phyloP scores from a whole-genome alignment of 2,888 invertebrate genomes.

The Chorisops tibialis region DNA sequence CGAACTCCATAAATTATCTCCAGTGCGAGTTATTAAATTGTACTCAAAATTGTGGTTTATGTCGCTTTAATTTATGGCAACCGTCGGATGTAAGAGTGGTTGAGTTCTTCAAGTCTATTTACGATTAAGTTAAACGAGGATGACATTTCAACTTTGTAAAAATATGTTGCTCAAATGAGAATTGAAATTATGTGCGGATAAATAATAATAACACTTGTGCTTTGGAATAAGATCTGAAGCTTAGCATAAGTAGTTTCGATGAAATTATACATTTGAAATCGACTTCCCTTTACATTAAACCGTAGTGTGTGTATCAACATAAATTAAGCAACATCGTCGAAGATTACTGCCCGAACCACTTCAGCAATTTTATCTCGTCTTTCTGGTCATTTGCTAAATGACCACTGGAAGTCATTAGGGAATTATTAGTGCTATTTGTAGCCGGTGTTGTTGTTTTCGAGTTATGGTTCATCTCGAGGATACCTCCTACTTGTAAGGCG shows the following conservation, averaged over 20 bases:
- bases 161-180: too few relatives aligned
- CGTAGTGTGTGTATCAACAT: conserved; percentile 4
- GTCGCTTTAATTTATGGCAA: conserved; percentile 24
- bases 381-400: conserved; percentile 26
- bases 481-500: background rate
- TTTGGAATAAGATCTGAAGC: too few relatives aligned
- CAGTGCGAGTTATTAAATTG: conserved; percentile 24
- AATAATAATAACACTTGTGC: too few relatives aligned
- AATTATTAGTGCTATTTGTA: conserved; percentile 22
- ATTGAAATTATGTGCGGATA: too few relatives aligned
- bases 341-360: background rate
- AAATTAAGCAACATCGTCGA: conserved; percentile 14
- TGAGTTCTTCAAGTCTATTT: too few relatives aligned
- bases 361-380: conserved; percentile 23
- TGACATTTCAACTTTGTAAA: too few relatives aligned
- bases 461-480: conserved; percentile 4
- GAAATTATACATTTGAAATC: too few relatives aligned
- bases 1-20: conserved; percentile 23
- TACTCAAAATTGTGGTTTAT: conserved; percentile 26
- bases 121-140: too few relatives aligned
- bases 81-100: background rate
- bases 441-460: conserved; percentile 18
- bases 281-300: too few relatives aligned
- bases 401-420: conserved; percentile 32
- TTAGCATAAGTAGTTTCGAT: too few relatives aligned